Base-by-base conservation (phyloP, 2,888 invertebrate species). In the Drosophila pseudotalamancana region DNA sequence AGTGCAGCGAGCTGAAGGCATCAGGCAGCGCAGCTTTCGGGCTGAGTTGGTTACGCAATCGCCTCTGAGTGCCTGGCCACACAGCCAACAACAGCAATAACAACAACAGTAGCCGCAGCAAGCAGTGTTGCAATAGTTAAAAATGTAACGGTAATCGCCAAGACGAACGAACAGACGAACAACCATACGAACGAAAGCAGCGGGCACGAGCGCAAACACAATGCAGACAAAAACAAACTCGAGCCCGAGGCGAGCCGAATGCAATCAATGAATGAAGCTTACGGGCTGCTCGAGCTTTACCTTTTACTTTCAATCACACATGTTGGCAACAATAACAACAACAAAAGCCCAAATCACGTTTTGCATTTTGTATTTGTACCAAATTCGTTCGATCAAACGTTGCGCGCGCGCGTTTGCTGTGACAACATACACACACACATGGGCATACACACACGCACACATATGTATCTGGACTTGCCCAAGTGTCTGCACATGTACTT, bases 291-390 rank as follows among this genome's bases (percentile, higher is more conserved):
- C 72, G 72, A 83, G 83, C 80, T 83, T 81, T 83, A 73, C 77
- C 85, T 89, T 89, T 88, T 86, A 88, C 89, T 89, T 89, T 89
- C 89, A 85, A 86, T 88, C 88, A 77, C 72, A 88, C 78, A 70
- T 67, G 75, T 64, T 80, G 61, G 63, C 65, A 56, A 60, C 61
- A 49, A 18, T 48, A 72, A 6, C 34, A 35, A 12, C 34, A 59
- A 27, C 39, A 43, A 54, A 19, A 63, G 63, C 40, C 63, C 64
- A 69, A 63, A 72, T 72, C 73, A 57, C 68, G 80, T 87, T 87
- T 77, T 72, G 79, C 72, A 80, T 80, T 73, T 73, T 55, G 74
- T 68, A 51, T 63, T 73, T 68, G 51, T 69, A 63, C 54, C 37
- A 53, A 49, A 61, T 21, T 19, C 50, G 46, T 37, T 72, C 43